These are phyloP conservation scores for Theodoxus fluviatilis DNA, from an alignment of 2,888 invertebrate species.

Conservation along the genomic window DNA sequence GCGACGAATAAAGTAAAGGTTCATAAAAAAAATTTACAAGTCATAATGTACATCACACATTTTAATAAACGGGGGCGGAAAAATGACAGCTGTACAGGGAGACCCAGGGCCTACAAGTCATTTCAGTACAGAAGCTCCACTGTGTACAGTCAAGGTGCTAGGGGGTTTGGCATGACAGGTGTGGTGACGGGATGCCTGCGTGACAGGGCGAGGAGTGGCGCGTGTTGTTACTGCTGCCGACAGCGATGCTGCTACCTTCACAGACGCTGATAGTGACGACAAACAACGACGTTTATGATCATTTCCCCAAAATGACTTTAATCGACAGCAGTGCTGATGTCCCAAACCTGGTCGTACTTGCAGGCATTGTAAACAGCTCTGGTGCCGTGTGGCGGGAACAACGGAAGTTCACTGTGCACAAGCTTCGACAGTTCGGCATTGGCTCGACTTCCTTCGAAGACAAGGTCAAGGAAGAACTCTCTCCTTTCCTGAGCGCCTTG, in stretches of 20 bases:
- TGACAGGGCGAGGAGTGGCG: too few species aligned
- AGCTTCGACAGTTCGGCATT: slow-evolving; percentile 39
- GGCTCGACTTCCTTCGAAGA: slow-evolving; percentile 37
- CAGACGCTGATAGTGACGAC: too few species aligned
- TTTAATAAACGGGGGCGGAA: too few species aligned
- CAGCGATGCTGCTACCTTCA: too few species aligned
- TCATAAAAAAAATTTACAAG: not conserved
- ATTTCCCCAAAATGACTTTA: not conserved
- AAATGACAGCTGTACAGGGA: too few species aligned
- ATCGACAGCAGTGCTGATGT: not conserved
- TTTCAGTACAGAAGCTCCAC: too few species aligned
- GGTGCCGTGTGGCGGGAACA: slow-evolving; percentile 44
- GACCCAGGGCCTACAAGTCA: too few species aligned
- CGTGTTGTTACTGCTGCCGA: too few species aligned
- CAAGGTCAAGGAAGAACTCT: slow-evolving; percentile 38
- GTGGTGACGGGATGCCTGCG: too few species aligned
- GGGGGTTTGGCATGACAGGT: too few species aligned
- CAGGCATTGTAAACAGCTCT: slow-evolving; percentile 36
- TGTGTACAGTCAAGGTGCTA: too few species aligned
- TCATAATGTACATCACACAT: too few species aligned
- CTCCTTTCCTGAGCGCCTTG: slow-evolving; percentile 31
- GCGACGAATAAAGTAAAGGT: not conserved
- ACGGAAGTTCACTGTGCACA: slow-evolving; percentile 35
- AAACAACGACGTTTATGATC: not conserved
- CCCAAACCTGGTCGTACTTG: not conserved